Evolutionary conservation across 2,888 invertebrate genomes (phyloP), one percentile per base, ranked within the genome.

Genomic region (Tipula vernalis): DNA sequence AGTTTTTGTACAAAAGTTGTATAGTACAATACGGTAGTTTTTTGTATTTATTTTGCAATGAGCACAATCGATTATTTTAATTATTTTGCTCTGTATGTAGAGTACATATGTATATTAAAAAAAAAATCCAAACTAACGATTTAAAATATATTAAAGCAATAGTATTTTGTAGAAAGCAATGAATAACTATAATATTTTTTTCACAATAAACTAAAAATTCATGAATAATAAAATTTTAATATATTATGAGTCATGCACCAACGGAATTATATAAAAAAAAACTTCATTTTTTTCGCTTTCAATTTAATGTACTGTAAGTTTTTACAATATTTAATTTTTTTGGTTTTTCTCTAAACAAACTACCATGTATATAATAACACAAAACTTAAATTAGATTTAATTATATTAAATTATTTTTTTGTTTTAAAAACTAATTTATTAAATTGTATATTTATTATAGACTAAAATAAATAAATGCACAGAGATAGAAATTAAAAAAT

Each of bases 41-140:
- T 18, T 51, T 71, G 71, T 71, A 28, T 28, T 28, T 71, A 71
- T 12, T 18, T 71, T 71, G 6, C 28, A 71, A 71, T 28, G 71
- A 71, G 71, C 71, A 71, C 71, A 71, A 71, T 71, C 71, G 71
- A 71, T 71, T 71, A 71, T 71, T 71, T 71, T 71, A 71, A 71
- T 71, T 71, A 71, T 71, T 71, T 71, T 71, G 71, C 28, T 71
- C 10, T 71, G 28, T 71, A 71, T 57, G 28, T 28, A 28, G 28
- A 28, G 28, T 28, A 15, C 15, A 15, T 51, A 51, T 51, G 51
- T 15, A 51, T 51, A 51, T 51, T 44, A 12, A 44, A 51, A n/a
- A 71, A 71, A 28, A 28, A 28, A 28, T 28, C 28, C 28, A 28
- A 71, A 18, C 71, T 71, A 71, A 71, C 28, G 28, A 71, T 71